A percentile compares a stretch with the other conserved stretches of the same genome.
Conservation (phyloP, 1,140 invertebrate species). For the Trigoniulus corallinus region DNA sequence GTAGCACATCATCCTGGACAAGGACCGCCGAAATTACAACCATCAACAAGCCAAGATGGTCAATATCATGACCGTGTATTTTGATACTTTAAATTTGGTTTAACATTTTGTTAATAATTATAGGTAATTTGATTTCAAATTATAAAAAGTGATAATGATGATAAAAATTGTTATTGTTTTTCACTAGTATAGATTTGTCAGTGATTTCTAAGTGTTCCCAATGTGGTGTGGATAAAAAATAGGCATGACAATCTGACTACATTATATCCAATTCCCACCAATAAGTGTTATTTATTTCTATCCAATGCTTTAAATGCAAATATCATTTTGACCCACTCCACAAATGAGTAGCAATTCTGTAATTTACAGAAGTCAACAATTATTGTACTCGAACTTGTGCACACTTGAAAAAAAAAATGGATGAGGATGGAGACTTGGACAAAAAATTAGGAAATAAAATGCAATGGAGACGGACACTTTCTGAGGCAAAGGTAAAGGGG, state of each 20-base stretch:
- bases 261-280: background rate
- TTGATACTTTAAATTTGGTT: slow-evolving; percentile 22
- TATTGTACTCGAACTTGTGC: background rate
- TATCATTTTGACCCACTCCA: background rate
- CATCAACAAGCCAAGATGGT: slow-evolving; percentile 34
- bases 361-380: background rate
- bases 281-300: background rate
- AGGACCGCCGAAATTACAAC: slow-evolving; percentile 28
- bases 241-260: background rate
- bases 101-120: background rate
- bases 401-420: background rate
- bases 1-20: slow-evolving; percentile 49
- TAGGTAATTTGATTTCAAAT: too few species aligned
- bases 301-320: background rate
- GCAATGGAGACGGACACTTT: too few species aligned
- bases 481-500: too few species aligned
- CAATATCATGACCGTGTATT: slow-evolving; percentile 62
- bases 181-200: background rate
- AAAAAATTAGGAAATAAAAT: too few species aligned
- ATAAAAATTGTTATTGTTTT: background rate
- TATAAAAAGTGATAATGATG: background rate
- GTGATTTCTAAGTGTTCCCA: background rate
- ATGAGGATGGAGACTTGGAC: background rate
- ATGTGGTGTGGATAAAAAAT: background rate
- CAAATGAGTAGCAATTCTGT: background rate